Evolutionary conservation across 2,113 vertebrate genomes (phyloP).

Genomic region (Calidris pygmaea): DNA sequence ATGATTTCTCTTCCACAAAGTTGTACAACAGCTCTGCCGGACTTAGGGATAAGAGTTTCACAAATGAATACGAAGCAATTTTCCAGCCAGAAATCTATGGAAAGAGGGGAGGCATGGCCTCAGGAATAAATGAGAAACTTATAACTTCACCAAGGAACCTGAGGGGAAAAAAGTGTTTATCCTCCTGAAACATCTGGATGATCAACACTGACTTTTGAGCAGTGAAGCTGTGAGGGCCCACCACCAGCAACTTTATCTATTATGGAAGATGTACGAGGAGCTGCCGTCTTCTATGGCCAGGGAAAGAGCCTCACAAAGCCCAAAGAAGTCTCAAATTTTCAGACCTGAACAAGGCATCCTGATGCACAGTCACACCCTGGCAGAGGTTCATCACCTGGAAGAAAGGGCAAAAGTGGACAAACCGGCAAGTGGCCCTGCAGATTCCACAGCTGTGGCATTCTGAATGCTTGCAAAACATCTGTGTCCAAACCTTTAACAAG

Average conservation of each 20-base stretch:
- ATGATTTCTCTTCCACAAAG: background rate
- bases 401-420: background rate
- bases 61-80: background rate
- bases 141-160: background rate
- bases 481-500: background rate
- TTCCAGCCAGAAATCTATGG: background rate
- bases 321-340: background rate
- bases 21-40: background rate
- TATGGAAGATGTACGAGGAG: background rate
- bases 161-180: background rate
- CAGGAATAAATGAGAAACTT: background rate
- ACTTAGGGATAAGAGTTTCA: background rate
- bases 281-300: background rate
- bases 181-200: background rate
- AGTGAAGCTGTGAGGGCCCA: background rate
- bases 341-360: background rate
- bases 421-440: background rate
- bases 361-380: background rate
- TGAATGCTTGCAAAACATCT: background rate
- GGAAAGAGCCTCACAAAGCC: background rate
- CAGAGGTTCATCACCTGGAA: background rate
- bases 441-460: background rate
- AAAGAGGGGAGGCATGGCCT: background rate
- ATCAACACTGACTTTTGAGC: background rate
- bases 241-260: accelerated